A percentile compares a stretch with the other conserved stretches of the same genome.
Evolutionary conservation across 2,797 vertebrate species (phyloP).

Genomic region (Poecilia velifera): DNA sequence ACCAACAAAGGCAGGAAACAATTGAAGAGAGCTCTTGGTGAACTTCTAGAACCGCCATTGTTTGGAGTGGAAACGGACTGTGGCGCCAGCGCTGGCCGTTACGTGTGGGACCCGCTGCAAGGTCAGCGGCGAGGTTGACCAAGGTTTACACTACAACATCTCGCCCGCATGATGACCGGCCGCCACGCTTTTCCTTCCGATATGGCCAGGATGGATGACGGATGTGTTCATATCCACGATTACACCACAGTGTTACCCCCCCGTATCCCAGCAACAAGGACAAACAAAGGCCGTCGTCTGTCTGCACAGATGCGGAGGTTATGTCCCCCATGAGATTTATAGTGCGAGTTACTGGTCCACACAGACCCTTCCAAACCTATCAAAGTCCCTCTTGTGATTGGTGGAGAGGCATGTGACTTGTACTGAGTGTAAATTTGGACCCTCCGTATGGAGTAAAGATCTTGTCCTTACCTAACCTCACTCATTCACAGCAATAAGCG

Average conservation of each 20-base stretch:
- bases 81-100: slow-evolving; percentile 56
- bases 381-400: slow-evolving; percentile 48
- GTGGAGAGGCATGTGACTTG: slow-evolving; percentile 42
- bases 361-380: slow-evolving; percentile 48
- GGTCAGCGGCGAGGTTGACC: slow-evolving; percentile 21
- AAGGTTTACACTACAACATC: slow-evolving; percentile 42
- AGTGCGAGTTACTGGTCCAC: slow-evolving; percentile 41
- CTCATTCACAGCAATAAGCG: slow-evolving; percentile 37
- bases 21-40: slow-evolving; percentile 65
- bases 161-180: slow-evolving; percentile 27
- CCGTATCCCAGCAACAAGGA: slow-evolving; percentile 71
- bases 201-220: slow-evolving; percentile 48
- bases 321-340: slow-evolving; percentile 60
- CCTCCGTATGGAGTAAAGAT: slow-evolving; percentile 44
- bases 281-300: slow-evolving; percentile 66
- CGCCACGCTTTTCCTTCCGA: slow-evolving; percentile 64
- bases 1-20: slow-evolving; percentile 81
- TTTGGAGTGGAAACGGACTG: slow-evolving; percentile 58
- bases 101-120: slow-evolving; percentile 39
- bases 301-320: slow-evolving; percentile 43
- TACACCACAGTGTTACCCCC: slow-evolving; percentile 67
- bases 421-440: slow-evolving; percentile 68
- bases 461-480: slow-evolving; percentile 51
- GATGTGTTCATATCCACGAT: slow-evolving; percentile 68
- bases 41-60: slow-evolving; percentile 68